Conservation (phyloP, 2,888 invertebrate species). For the Agriopis marginaria region DNA sequence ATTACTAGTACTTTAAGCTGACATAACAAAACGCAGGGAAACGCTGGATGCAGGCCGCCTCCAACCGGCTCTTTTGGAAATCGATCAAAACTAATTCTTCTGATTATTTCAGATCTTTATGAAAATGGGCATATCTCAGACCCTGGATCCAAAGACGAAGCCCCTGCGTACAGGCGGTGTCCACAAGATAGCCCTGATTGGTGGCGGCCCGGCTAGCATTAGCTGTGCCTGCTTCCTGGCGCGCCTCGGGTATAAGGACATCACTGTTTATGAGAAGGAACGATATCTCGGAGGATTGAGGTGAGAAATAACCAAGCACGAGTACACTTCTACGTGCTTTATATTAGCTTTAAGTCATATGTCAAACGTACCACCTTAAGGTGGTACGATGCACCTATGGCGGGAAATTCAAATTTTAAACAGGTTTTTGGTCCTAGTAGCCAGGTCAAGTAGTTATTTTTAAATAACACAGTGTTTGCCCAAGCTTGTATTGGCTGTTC, state of each 20-base stretch:
- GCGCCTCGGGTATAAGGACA: conserved; percentile 95
- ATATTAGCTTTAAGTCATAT: no score
- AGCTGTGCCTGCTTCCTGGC: conserved; percentile 98
- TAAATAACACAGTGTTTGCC: no score
- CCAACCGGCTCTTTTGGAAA: no score
- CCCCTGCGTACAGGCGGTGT: conserved; percentile 84
- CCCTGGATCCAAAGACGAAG: conserved; percentile 90
- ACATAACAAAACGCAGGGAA: no score
- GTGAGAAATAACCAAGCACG: conserved; percentile 68
- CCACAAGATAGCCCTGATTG: conserved; percentile 93
- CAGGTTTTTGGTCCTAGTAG: no score
- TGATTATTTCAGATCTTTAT: conserved; percentile 91
- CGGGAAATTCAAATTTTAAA: no score
- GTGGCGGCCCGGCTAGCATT: conserved; percentile 98
- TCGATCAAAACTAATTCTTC: not conserved
- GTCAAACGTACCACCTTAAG: no score
- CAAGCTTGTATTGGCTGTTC: no score
- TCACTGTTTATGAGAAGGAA: conserved; percentile 97
- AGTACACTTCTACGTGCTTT: not conserved
- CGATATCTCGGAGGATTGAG: conserved; percentile 95
- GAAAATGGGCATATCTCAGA: conserved; percentile 96
- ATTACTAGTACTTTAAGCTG: no score
- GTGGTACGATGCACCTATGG: no score
- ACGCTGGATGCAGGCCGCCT: no score
- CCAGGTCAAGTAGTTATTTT: no score